These are phyloP conservation scores for Lumbricus terrestris DNA, from an alignment of 2,888 invertebrate species.

Conservation along the genomic window DNA sequence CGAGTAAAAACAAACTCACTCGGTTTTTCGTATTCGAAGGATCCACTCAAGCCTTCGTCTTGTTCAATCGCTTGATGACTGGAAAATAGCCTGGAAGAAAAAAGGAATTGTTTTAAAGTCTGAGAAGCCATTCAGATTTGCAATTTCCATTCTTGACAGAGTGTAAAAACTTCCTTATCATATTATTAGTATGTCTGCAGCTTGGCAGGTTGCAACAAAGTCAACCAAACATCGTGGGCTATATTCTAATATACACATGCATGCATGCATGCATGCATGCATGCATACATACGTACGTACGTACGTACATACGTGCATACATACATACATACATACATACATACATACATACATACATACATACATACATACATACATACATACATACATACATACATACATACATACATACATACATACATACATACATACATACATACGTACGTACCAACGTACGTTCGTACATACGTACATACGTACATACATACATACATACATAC, in stretches of 20 bases:
- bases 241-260: too few species aligned
- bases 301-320: not conserved
- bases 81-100: not conserved
- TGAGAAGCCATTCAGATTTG: not conserved
- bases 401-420: not conserved
- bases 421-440: not conserved
- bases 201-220: too few species aligned
- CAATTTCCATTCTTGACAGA: not conserved
- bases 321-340: not conserved
- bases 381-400: not conserved
- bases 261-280: too few species aligned
- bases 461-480: too few species aligned
- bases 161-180: not conserved
- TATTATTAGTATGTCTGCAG: too few species aligned
- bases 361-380: not conserved
- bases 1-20: not conserved
- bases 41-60: not conserved
- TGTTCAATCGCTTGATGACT: not conserved
- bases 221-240: too few species aligned
- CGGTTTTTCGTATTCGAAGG: not conserved
- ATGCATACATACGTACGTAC: too few species aligned
- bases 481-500: too few species aligned
- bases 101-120: not conserved
- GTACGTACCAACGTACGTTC: too few species aligned
- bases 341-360: not conserved